Evolutionary conservation across 2,113 vertebrate genomes (phyloP), one percentile per base, ranked within the genome.

Genomic region (Rhynchopsitta pachyrhyncha): DNA sequence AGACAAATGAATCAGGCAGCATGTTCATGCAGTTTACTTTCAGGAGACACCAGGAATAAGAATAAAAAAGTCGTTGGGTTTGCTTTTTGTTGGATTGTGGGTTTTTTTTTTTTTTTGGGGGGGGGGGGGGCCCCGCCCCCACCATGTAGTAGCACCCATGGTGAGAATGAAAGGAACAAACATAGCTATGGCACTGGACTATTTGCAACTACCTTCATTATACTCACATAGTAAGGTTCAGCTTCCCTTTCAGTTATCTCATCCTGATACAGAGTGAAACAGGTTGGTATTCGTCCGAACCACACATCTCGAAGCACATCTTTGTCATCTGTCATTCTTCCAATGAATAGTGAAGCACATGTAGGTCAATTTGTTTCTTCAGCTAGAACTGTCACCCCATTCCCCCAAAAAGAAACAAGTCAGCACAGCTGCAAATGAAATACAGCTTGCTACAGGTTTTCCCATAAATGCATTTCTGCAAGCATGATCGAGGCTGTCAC

Each of bases 261-360:
- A 91, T 99, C 99, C 95, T 99, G 99, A 98, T 99, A 98, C 35
- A 99, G 95, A 4, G 98, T 99, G 96, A 99, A 99, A 95, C 99
- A 99, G 70, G 99, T 98, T 42, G 99, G 99, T 97, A 99, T 99
- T 97, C 99, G 98, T 67, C 99, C 99, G 91, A 99, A 99, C 99
- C 99, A 99, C 49, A 99, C 99, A 95, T 99, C 99, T 97, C 99
- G 99, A 97, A 99, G 97, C 22, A 99, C 99, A 93, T 99, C 99
- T 98, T 99, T 99, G 98, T 99, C 99, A 99, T 99, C 99, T 99
- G 99, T 99, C 99, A 99, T 99, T 97, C 97, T 99, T 98, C 97
- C 98, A 98, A 79, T 37, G 89, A 97, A 95, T 87, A 96, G 97
- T 69, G 97, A 93, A 97, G 98, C 96, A 98, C 99, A 99, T 99